phyloP scores from a whole-genome alignment of 2,797 vertebrate genomes.

The Melanotaenia pygmaea region DNA sequence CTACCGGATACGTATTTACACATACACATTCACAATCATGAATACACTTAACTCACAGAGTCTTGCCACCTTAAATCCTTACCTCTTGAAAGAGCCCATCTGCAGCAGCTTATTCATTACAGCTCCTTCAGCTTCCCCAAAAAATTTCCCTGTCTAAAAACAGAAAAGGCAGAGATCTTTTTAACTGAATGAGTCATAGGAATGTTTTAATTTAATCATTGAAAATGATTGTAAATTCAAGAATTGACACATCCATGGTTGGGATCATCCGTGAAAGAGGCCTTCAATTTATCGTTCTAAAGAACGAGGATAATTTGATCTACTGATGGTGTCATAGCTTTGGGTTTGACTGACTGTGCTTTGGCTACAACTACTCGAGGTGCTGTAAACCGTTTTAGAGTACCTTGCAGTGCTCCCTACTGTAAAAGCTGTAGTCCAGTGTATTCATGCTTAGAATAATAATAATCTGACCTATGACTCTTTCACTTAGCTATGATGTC shows the following conservation, averaged over 20 bases:
- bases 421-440: background rate
- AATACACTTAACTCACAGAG: slow-evolving; percentile 1
- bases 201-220: background rate
- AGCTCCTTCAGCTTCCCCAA: slow-evolving; percentile 94
- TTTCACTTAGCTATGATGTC: background rate
- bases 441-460: background rate
- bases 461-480: background rate
- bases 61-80: slow-evolving; percentile 63
- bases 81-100: slow-evolving; percentile 99
- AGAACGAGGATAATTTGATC: background rate
- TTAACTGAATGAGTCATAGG: slow-evolving; percentile 16
- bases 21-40: slow-evolving; percentile 4
- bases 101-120: slow-evolving; percentile 96
- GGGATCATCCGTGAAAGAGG: background rate
- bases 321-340: background rate
- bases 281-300: background rate
- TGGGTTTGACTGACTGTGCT: background rate
- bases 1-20: slow-evolving; percentile 46
- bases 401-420: background rate
- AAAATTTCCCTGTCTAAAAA: slow-evolving; percentile 92
- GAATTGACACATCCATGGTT: background rate
- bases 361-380: background rate
- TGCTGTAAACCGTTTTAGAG: background rate
- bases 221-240: background rate
- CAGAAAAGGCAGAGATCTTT: slow-evolving; percentile 23